Conservation (phyloP, 2,888 invertebrate species). For the Ophion obscuratus region DNA sequence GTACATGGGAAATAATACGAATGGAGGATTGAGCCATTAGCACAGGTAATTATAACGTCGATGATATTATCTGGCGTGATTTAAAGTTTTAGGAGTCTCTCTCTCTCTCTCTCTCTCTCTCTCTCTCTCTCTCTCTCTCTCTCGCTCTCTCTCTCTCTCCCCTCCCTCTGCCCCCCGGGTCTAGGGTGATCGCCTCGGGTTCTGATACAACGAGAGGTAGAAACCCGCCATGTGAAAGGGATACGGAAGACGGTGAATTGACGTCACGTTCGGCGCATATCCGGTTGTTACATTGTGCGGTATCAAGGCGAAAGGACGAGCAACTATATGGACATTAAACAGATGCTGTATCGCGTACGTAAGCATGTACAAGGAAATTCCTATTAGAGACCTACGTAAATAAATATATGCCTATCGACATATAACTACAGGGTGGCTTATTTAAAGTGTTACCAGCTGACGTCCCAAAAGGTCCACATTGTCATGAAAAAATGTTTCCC, state of each 20-base stretch:
- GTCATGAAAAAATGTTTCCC: not conserved
- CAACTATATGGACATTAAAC: slow-evolving; percentile 27
- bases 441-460: not conserved
- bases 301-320: slow-evolving; percentile 26
- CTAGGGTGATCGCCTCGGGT: not conserved
- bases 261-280: slow-evolving; percentile 15
- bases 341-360: slow-evolving; percentile 12
- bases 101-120: too few relatives aligned
- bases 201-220: not conserved
- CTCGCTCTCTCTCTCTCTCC: too few relatives aligned
- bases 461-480: not conserved
- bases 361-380: slow-evolving; percentile 50
- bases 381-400: slow-evolving; percentile 38
- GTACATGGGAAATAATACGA: too few relatives aligned
- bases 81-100: not conserved
- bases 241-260: slow-evolving; percentile 6
- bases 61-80: not conserved
- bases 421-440: not conserved
- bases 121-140: too few relatives aligned
- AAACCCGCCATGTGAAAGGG: not conserved
- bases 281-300: not conserved
- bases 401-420: not conserved
- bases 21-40: too few relatives aligned
- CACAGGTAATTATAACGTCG: not conserved
- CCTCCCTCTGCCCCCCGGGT: too few relatives aligned